Evolutionary conservation across 2,797 vertebrate genomes (phyloP), one percentile per base, ranked within the genome.

Genomic region (Pangasius macronema): DNA sequence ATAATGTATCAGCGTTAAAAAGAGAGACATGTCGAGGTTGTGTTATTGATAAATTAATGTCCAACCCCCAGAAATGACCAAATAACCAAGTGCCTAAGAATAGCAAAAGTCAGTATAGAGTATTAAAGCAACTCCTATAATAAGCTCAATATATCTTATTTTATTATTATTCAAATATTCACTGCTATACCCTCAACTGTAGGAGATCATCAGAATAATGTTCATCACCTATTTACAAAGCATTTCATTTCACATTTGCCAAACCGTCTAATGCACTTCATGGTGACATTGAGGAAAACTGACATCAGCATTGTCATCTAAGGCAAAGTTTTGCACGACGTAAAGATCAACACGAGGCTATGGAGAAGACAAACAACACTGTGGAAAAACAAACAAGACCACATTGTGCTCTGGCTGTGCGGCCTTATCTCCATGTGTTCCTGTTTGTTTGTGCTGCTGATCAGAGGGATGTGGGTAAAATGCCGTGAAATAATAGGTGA

Each of bases 311-410:
- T 49, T 83, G 77, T 89, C 85, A 85, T 89, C 81, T 82, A 80
- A 83, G 85, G 79, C 85, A 88, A 75, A 88, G 84, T 90, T 90
- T 76, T 39, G 82, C 86, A 86, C 73, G 83, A 88, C 55, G 84
- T 88, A 90, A 85, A 93, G 89, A 89, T 92, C 92, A 94, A 92
- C 90, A 93, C 79, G 87, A 90, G 91, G 89, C 89, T 92, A 87
- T 75, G 85, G 87, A 94, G 87, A 89, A 92, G 86, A 89, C 90
- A 92, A 92, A 92, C 86, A 89, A 57, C 59, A 46, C 20, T 16
- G 82, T 89, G 91, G 92, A 93, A 93, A 94, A 93, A 92, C 91
- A 93, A 94, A 94, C 91, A 90, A 86, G 83, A 92, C 90, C 92
- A 82, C 88, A 89, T 85, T 86, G 85, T 88, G 88, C 86, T 93